Evolutionary conservation across 1,140 invertebrate species (phyloP).

Genomic region (Vollenhovia emeryi): DNA sequence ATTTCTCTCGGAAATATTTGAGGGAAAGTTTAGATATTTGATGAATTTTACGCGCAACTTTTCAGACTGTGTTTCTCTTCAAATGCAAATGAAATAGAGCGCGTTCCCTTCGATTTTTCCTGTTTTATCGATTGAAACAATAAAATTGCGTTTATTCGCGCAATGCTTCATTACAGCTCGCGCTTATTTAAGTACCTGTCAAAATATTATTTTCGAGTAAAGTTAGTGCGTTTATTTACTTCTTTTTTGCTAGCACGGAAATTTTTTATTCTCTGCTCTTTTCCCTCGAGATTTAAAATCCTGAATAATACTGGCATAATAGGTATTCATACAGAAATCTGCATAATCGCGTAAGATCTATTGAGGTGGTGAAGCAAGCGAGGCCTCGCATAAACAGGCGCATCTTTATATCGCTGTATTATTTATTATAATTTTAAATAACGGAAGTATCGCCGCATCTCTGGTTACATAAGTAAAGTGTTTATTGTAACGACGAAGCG

Average conservation of each 20-base stretch:
- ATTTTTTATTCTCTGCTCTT: neutral
- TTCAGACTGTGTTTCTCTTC: neutral
- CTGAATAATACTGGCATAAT: neutral
- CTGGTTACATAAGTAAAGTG: slow-evolving; percentile 2
- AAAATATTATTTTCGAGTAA: slow-evolving; percentile 16
- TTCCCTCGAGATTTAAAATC: neutral
- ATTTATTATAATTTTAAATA: slow-evolving; percentile 30
- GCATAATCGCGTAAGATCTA: neutral
- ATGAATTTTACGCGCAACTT: neutral
- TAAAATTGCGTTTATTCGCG: neutral
- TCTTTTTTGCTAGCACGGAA: neutral
- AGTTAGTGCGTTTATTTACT: neutral
- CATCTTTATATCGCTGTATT: neutral
- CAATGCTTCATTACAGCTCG: neutral
- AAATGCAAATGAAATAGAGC: neutral
- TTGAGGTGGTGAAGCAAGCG: neutral
- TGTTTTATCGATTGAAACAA: neutral
- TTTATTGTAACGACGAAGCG: neutral
- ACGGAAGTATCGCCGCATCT: neutral
- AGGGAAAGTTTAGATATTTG: neutral
- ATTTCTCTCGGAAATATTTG: neutral
- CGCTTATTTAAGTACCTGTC: neutral
- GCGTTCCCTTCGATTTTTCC: neutral
- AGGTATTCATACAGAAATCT: neutral
- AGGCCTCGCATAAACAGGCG: neutral